Evolutionary conservation across 92 coral and sea anemone genomes (phyloP).

Genomic region (Heteractis magnifica): DNA sequence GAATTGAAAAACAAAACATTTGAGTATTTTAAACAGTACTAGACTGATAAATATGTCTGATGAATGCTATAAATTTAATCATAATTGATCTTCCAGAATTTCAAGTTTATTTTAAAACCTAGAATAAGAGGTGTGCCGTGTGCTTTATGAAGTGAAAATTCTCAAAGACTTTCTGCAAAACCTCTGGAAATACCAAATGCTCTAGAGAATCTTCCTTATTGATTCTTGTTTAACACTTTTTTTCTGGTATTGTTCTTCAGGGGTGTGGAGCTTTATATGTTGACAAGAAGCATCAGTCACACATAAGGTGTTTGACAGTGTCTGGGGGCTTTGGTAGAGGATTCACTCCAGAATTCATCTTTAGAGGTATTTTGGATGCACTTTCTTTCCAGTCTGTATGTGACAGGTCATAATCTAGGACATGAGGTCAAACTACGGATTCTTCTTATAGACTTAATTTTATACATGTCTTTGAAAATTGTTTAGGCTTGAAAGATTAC

Average conservation of each 20-base stretch:
- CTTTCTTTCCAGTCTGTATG: neutral
- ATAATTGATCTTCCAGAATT: too few species aligned
- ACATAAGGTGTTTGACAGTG: constrained; percentile 50
- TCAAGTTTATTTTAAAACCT: too few species aligned
- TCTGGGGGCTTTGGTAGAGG: constrained; percentile 70
- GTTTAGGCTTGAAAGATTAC: constrained; percentile 65
- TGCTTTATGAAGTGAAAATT: too few species aligned
- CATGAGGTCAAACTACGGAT: neutral
- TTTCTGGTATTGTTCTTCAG: constrained; percentile 8
- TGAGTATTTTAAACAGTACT: too few species aligned
- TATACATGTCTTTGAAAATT: neutral
- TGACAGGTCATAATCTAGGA: neutral
- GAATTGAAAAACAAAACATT: too few species aligned
- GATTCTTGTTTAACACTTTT: neutral
- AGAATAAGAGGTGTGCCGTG: too few species aligned
- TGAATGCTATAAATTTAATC: too few species aligned
- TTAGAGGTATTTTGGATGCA: constrained; percentile 38
- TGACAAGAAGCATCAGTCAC: constrained; percentile 46
- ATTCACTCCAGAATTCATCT: constrained; percentile 55
- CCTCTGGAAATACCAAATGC: neutral
- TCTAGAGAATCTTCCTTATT: neutral
- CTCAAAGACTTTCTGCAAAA: too few species aligned
- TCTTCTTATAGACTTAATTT: neutral
- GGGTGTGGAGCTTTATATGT: constrained; percentile 65
- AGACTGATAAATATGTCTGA: too few species aligned